Conservation (phyloP, 2,888 invertebrate species). For the Pammene aurita region DNA sequence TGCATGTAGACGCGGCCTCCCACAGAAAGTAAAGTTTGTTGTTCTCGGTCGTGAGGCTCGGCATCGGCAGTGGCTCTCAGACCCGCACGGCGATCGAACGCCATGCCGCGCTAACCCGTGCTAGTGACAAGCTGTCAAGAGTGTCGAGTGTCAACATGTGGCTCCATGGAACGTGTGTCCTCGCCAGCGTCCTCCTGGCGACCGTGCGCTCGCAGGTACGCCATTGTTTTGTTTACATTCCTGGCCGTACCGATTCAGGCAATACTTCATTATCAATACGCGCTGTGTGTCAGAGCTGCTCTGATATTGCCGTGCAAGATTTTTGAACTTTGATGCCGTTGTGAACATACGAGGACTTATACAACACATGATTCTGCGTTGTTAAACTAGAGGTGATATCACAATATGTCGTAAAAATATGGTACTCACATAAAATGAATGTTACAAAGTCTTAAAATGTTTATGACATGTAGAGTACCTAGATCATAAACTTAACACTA, state of each 20-base stretch:
- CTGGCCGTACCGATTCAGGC: conserved; percentile 31
- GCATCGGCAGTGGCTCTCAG: conserved; percentile 69
- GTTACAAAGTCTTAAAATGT: conserved; percentile 20
- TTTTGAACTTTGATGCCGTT: conserved; percentile 27
- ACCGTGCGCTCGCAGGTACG: conserved; percentile 67
- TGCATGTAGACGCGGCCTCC: conserved; percentile 67
- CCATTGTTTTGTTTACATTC: conserved; percentile 15
- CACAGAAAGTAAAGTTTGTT: conserved; percentile 79
- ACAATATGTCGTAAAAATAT: conserved; percentile 5
- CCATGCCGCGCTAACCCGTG: conserved; percentile 66
- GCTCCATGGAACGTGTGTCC: conserved; percentile 61
- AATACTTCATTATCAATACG: conserved; percentile 39
- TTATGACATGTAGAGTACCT: background rate
- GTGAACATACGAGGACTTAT: background rate
- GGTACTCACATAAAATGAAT: background rate
- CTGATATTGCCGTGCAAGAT: conserved; percentile 9
- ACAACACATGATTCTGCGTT: background rate
- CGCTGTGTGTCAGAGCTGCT: conserved; percentile 39
- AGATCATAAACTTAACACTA: conserved; percentile 5
- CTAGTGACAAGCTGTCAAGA: conserved; percentile 46
- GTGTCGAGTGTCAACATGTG: conserved; percentile 60
- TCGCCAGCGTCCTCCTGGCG: conserved; percentile 62
- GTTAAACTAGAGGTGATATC: background rate
- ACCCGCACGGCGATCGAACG: conserved; percentile 69
- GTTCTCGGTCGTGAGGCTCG: conserved; percentile 58